phyloP scores from a whole-genome alignment of 2,797 vertebrate species.

The Sphaeramia orbicularis region DNA sequence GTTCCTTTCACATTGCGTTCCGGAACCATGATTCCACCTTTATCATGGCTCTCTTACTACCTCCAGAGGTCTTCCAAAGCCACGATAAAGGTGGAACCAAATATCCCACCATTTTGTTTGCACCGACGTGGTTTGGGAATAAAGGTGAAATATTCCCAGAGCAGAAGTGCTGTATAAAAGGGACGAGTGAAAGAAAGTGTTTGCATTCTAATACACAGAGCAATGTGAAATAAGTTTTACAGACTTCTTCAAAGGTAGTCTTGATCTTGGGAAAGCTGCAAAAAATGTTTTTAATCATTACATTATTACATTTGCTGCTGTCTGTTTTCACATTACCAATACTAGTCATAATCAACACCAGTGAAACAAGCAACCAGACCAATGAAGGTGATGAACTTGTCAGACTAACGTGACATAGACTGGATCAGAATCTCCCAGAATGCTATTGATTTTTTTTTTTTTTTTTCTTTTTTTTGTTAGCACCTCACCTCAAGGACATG shows the following conservation, averaged over 20 bases:
- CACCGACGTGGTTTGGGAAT: too few relatives aligned
- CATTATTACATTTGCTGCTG: constrained; percentile 45
- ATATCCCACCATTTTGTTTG: too few relatives aligned
- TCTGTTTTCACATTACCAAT: constrained; percentile 46
- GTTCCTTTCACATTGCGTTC: too few relatives aligned
- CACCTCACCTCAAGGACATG: constrained; percentile 10
- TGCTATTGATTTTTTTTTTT: background rate
- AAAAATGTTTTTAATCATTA: constrained; percentile 52
- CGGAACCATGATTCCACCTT: too few relatives aligned
- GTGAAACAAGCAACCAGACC: constrained; percentile 39
- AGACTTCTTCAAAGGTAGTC: background rate
- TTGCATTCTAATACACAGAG: too few relatives aligned
- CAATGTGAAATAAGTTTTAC: too few relatives aligned
- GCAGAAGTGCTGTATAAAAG: too few relatives aligned
- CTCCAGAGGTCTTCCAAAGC: too few relatives aligned
- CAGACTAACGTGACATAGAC: background rate
- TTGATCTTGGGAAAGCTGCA: constrained; percentile 47
- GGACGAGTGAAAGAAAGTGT: too few relatives aligned
- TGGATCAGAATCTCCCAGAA: constrained; percentile 17
- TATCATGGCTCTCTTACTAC: too few relatives aligned
- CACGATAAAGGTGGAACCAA: too few relatives aligned
- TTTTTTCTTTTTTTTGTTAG: constrained; percentile 12
- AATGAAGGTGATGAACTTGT: constrained; percentile 37
- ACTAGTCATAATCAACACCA: constrained; percentile 30
- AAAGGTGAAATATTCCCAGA: too few relatives aligned